Evolutionary conservation across 2,888 invertebrate species (phyloP), one percentile per base, ranked within the genome.

Genomic region (Punctoribates punctum): DNA sequence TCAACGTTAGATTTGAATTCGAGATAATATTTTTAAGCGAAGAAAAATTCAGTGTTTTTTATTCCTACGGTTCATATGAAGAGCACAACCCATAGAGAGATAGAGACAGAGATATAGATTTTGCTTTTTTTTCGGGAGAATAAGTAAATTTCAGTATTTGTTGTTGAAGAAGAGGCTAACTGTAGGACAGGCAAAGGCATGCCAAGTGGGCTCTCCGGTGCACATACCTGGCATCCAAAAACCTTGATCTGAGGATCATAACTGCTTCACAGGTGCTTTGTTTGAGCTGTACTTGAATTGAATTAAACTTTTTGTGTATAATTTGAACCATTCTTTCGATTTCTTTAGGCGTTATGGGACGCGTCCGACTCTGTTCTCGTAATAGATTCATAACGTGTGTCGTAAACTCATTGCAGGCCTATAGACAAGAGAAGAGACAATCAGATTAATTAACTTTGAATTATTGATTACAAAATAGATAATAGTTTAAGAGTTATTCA

Each of bases 251-350:
- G 79, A 99, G 88, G 81, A 99, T 98, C 99, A 99, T 99, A 81
- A 99, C 98, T 70, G 98, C 98, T 85, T 99, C 99, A 85, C 99
- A 99, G 62, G 98, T 99, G 82, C 96, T 96, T 87, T 99, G 99
- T 85, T 99, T 99, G 82, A 99, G 87, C 87, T 99, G 99, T 81
- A 87, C 86, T 82, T 87, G 95, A 84, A 95, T 96, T 81, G 94
- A 94, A 84, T 94, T 94, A 88, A 96, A 96, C 86, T 97, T 97
- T 88, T 95, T 95, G 87, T 96, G 96, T 81, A 97, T 97, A 81
- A 97, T 97, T 85, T 94, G 94, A 78, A 97, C 96, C 97, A 97
- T 97, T 82, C 96, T 90, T 85, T 99, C 98, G 82, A 99, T 99
- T 87, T 99, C 99, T 86, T 89, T 96, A 73, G 96, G 96, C 76